phyloP scores from a whole-genome alignment of 2,888 invertebrate genomes.

The Acrocera orbiculus region DNA sequence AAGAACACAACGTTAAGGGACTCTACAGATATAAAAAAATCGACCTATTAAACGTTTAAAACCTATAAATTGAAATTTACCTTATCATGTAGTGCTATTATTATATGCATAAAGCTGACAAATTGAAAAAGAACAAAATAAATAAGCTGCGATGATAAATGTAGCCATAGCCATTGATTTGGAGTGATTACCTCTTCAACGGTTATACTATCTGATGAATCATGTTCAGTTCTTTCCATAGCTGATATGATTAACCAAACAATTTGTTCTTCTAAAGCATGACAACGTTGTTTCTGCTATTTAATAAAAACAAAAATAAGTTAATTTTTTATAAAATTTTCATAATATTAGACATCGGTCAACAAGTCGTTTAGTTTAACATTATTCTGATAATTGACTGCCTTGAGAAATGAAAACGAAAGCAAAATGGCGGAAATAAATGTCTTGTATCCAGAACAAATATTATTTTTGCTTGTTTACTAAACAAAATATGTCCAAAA shows the following conservation, averaged over 20 bases:
- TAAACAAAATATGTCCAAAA: neutral
- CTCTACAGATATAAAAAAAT: too few species aligned
- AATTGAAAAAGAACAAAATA: slow-evolving; percentile 90
- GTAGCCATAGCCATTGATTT: slow-evolving; percentile 73
- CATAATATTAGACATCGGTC: too few species aligned
- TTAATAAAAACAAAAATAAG: slow-evolving; percentile 7
- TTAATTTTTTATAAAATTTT: slow-evolving; percentile 6
- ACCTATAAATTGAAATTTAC: slow-evolving; percentile 30
- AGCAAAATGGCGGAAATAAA: too few species aligned
- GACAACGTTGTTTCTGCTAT: slow-evolving; percentile 65
- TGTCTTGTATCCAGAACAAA: neutral
- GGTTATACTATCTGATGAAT: slow-evolving; percentile 36
- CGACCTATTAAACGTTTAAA: too few species aligned
- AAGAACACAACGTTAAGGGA: too few species aligned
- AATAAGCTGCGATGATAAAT: slow-evolving; percentile 83
- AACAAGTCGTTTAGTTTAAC: too few species aligned
- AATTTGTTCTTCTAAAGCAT: slow-evolving; percentile 79
- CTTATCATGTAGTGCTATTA: slow-evolving; percentile 73
- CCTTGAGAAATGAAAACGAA: too few species aligned
- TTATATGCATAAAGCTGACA: slow-evolving; percentile 83
- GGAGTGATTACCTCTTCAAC: slow-evolving; percentile 26
- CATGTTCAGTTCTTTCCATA: slow-evolving; percentile 76
- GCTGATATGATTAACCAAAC: slow-evolving; percentile 80
- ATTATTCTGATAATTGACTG: too few species aligned
- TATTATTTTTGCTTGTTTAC: too few species aligned